Percentiles rank a stretch among this genome's conserved stretches.
Evolutionary conservation across 2,113 vertebrate species (phyloP).

Genomic region (Ibidorhyncha struthersii): DNA sequence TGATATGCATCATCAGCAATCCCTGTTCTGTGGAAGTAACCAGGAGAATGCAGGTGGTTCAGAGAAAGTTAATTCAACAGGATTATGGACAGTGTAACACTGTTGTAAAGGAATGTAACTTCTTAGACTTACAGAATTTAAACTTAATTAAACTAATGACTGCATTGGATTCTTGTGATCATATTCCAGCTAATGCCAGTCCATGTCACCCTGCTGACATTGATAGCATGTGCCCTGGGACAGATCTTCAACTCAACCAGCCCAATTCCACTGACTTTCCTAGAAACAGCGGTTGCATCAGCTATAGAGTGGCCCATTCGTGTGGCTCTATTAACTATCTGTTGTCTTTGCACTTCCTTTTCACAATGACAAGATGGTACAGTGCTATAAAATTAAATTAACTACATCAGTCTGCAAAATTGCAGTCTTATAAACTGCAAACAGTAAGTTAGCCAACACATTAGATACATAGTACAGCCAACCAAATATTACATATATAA

Average conservation of each 20-base stretch:
- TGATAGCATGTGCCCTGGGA: too few species aligned
- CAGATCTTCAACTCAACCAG: background rate
- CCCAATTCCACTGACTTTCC: background rate
- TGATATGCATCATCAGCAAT: background rate
- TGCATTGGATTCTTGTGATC: background rate
- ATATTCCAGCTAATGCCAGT: background rate
- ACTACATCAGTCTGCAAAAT: background rate
- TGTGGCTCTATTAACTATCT: background rate
- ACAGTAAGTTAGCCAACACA: background rate
- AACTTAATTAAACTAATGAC: background rate
- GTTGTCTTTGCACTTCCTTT: background rate
- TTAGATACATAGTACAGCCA: too few species aligned
- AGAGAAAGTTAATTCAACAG: background rate
- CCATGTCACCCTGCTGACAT: background rate
- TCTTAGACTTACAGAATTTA: background rate
- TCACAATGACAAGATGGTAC: background rate
- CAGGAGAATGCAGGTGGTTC: background rate
- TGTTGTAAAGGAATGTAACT: background rate
- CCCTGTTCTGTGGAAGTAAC: background rate
- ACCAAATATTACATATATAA: too few species aligned
- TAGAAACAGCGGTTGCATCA: background rate
- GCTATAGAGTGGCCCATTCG: background rate
- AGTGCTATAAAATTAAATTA: background rate
- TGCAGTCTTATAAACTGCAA: background rate
- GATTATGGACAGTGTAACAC: background rate